Evolutionary conservation across 2,888 invertebrate genomes (phyloP), one percentile per base, ranked within the genome.

Genomic region (Crepidodera aurea): DNA sequence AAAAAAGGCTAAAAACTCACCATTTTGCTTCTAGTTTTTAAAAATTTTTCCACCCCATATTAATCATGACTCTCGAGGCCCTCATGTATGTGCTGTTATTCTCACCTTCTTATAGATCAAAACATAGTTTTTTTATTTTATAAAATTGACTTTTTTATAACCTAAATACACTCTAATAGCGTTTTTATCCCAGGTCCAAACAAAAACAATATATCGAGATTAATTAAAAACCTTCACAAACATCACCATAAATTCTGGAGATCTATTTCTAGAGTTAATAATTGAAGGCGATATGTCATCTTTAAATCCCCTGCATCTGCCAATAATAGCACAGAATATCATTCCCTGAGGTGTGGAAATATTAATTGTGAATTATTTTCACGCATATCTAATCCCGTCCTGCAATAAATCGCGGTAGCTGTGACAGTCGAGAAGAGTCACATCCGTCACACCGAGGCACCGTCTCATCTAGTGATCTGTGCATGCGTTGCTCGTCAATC

Each of bases 401-500:
- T 57, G 68, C 68, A 46, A 66, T 73, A 73, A 73, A 73, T 73
- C 71, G 69, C 70, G 51, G 55, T 50, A 44, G 46, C 48, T 46
- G 62, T 63, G 66, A 68, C 64, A 66, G 66, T 67, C 71, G 62
- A 65, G 63, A 64, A 60, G 66, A 66, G 63, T 50, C 65, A 55
- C 68, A 68, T 68, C 68, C 68, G 68, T 68, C 68, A 68, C 63
- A 57, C 22, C 19, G 54, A 48, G 46, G 13, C 22, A 42, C 46
- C 61, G 68, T 68, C 66, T 68, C 61, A 63, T 65, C 62, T 65
- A 56, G 57, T 42, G 51, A 44, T 39, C 51, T 44, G 57, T 60
- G 73, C 76, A 75, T 74, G 72, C 76, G 76, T 73, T 75, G 71
- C 71, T 74, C 76, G 76, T 77, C 76, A 75, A 77, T 76, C 75